Evolutionary conservation across 2,888 invertebrate species (phyloP).

Genomic region (Steinernema scapterisci): DNA sequence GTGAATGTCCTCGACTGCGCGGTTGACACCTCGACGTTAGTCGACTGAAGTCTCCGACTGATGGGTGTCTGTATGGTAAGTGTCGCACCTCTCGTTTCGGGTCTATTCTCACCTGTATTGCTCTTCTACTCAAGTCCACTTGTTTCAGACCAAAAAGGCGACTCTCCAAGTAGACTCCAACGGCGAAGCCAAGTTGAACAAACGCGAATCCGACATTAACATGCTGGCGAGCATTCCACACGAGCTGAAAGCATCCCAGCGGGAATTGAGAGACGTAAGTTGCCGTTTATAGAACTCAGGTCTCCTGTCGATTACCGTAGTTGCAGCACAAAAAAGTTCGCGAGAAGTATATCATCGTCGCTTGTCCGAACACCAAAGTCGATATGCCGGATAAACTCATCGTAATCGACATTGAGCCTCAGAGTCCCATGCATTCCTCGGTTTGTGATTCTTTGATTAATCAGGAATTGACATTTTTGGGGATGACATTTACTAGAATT

Average conservation of each 20-base stretch:
- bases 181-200: constrained; percentile 37
- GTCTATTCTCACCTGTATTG: not conserved
- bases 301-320: not conserved
- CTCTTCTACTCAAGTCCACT: not conserved
- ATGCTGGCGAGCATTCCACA: constrained; percentile 34
- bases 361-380: constrained; percentile 3
- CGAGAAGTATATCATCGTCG: constrained; percentile 17
- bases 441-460: not conserved
- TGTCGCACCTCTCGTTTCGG: not conserved
- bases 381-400: constrained; percentile 18
- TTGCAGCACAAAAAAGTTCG: not conserved
- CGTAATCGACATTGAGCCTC: constrained; percentile 16
- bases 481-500: too few species aligned
- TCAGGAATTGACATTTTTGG: too few species aligned
- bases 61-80: constrained; percentile 27
- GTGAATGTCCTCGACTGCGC: not conserved
- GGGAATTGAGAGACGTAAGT: not conserved
- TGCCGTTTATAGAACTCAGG: not conserved
- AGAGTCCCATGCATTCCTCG: constrained; percentile 4
- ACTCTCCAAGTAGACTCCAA: not conserved
- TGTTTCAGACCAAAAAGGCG: constrained; percentile 6
- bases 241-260: not conserved
- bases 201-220: constrained; percentile 50
- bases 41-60: not conserved
- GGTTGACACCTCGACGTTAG: not conserved